Percentiles rank a stretch among this genome's conserved stretches.
phyloP scores from a whole-genome alignment of 2,113 vertebrate genomes.

The Megaleporinus macrocephalus region DNA sequence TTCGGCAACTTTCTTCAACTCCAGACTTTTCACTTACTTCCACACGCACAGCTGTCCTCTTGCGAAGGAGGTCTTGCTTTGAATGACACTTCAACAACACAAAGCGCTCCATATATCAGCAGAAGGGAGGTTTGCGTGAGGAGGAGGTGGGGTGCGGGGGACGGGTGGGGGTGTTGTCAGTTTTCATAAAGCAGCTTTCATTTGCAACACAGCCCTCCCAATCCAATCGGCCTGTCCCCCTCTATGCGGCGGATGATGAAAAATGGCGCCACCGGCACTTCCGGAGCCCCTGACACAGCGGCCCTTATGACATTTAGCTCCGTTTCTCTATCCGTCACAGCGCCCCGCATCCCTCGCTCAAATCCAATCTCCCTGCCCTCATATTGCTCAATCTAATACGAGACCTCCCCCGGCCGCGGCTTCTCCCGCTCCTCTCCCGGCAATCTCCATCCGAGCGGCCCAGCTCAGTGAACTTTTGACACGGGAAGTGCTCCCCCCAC shows the following conservation, averaged over 20 bases:
- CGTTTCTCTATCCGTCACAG: slow-evolving; percentile 46
- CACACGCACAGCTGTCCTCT: too few species aligned
- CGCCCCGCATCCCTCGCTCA: slow-evolving; percentile 40
- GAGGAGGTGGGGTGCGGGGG: too few species aligned
- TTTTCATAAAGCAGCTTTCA: slow-evolving; percentile 58
- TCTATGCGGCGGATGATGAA: slow-evolving; percentile 55
- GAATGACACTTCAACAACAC: slow-evolving; percentile 10
- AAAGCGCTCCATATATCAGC: slow-evolving; percentile 41
- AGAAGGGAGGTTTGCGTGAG: background rate
- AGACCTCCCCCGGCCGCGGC: slow-evolving; percentile 32
- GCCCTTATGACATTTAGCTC: slow-evolving; percentile 60
- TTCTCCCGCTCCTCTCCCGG: slow-evolving; percentile 15
- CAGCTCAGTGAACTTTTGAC: slow-evolving; percentile 45
- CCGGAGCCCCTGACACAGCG: slow-evolving; percentile 39
- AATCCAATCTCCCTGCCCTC: slow-evolving; percentile 54
- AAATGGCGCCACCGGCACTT: slow-evolving; percentile 44
- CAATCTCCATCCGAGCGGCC: slow-evolving; percentile 40
- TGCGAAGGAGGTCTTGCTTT: too few species aligned
- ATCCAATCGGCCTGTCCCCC: slow-evolving; percentile 50
- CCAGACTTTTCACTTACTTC: too few species aligned
- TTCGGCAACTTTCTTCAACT: too few species aligned
- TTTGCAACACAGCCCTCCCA: slow-evolving; percentile 51
- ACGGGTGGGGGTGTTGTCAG: slow-evolving; percentile 45
- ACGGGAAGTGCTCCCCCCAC: slow-evolving; percentile 22
- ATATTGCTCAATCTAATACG: slow-evolving; percentile 54